These are phyloP conservation scores for Propithecus coquereli DNA, from an alignment of 2,113 vertebrate genomes.

Conservation along the genomic window DNA sequence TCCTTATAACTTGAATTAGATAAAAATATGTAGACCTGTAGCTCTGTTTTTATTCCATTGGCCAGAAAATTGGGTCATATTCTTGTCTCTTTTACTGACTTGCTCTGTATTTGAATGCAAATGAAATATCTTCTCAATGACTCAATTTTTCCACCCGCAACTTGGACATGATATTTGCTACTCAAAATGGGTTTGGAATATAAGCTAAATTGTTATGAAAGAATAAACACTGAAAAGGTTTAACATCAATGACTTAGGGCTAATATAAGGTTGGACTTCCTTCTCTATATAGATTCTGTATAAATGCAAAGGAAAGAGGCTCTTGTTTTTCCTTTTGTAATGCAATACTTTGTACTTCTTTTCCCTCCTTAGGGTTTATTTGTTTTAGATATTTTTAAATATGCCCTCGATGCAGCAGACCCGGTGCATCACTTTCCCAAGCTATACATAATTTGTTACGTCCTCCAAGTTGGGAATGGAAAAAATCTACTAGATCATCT, in stretches of 20 bases:
- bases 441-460: constrained; percentile 63
- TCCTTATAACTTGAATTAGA: constrained; percentile 43
- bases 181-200: constrained; percentile 24
- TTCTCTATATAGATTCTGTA: background rate
- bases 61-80: background rate
- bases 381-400: constrained; percentile 35
- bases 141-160: constrained; percentile 10
- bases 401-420: background rate
- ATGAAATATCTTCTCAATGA: constrained; percentile 22
- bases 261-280: background rate
- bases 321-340: constrained; percentile 4
- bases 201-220: constrained; percentile 25
- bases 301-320: background rate
- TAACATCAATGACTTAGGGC: background rate
- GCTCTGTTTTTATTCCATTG: background rate
- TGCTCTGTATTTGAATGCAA: constrained; percentile 4
- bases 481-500: constrained; percentile 72
- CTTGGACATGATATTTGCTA: background rate
- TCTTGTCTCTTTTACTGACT: background rate
- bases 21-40: background rate
- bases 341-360: background rate
- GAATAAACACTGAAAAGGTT: background rate
- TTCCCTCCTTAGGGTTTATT: constrained; percentile 1
- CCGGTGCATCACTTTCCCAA: constrained; percentile 41
- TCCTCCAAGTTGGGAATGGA: constrained; percentile 59